phyloP scores from a whole-genome alignment of 92 coral and sea anemone genomes.

The Epizoanthus stellaris region DNA sequence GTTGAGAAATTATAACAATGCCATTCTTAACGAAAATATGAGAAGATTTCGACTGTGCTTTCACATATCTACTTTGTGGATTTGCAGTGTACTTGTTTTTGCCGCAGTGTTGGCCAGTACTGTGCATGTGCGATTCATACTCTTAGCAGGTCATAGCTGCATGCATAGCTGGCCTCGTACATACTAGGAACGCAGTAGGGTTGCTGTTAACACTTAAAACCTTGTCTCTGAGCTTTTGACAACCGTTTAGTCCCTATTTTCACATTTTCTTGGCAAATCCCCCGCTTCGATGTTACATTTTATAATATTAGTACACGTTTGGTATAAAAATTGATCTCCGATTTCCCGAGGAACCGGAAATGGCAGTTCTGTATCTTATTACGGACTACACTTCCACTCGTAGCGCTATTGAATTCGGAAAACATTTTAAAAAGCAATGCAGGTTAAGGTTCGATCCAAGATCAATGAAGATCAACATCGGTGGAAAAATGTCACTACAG shows the following conservation, averaged over 20 bases:
- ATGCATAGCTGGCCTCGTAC: no score
- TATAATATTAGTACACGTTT: no score
- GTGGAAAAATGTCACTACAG: not conserved
- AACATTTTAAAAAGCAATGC: not conserved
- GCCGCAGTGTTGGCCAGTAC: no score
- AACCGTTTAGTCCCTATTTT: slow-evolving; percentile 1
- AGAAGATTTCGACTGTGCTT: not conserved
- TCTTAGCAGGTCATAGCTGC: no score
- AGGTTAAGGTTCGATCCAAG: not conserved
- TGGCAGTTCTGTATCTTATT: no score
- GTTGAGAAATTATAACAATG: not conserved
- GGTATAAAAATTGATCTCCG: no score
- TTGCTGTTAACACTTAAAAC: not conserved
- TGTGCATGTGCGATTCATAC: no score
- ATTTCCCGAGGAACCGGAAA: no score
- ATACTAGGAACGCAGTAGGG: not conserved
- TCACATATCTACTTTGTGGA: not conserved
- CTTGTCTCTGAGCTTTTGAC: slow-evolving; percentile 1
- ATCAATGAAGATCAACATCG: not conserved
- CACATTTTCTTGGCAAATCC: not conserved
- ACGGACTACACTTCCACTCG: no score
- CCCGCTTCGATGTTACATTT: not conserved
- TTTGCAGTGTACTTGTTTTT: not conserved
- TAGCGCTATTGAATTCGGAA: not conserved
- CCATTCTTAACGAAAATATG: not conserved